phyloP scores from a whole-genome alignment of 2,888 invertebrate genomes.

The Idaea straminata region DNA sequence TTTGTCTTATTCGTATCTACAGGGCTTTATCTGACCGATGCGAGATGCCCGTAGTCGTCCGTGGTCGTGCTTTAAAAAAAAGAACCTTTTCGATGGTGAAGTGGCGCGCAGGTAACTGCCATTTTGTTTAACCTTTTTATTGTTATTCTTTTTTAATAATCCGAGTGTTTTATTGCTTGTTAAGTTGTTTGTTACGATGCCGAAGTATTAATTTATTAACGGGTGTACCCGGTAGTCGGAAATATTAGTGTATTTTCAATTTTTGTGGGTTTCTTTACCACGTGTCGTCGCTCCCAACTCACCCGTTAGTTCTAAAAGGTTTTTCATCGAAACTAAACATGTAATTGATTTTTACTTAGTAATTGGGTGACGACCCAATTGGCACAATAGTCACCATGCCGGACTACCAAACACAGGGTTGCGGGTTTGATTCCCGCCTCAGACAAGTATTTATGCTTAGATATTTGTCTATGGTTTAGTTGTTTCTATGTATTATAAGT shows the following conservation, averaged over 20 bases:
- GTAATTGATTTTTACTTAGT: too few relatives aligned
- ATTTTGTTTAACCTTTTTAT: constrained; percentile 63
- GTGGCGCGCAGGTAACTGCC: constrained; percentile 70
- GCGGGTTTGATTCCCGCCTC: too few relatives aligned
- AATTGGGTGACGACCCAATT: too few relatives aligned
- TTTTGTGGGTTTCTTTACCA: constrained; percentile 28
- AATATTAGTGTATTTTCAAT: constrained; percentile 39
- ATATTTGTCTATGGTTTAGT: too few relatives aligned
- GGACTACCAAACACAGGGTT: too few relatives aligned
- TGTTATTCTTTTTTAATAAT: constrained; percentile 71
- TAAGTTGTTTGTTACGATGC: constrained; percentile 63
- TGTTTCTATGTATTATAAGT: too few relatives aligned
- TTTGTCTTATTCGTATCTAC: constrained; percentile 77
- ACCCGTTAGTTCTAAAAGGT: not conserved
- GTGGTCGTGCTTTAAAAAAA: constrained; percentile 50
- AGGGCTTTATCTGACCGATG: constrained; percentile 59
- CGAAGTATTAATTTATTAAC: constrained; percentile 61
- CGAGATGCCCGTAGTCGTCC: constrained; percentile 22
- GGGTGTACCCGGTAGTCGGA: constrained; percentile 60
- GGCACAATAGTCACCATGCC: too few relatives aligned
- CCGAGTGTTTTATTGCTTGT: constrained; percentile 74
- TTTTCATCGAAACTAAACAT: too few relatives aligned
- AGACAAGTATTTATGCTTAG: too few relatives aligned
- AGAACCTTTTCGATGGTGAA: constrained; percentile 40
- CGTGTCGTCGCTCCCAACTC: constrained; percentile 7